A percentile compares a stretch with the other conserved stretches of the same genome.
Evolutionary conservation across 2,888 invertebrate genomes (phyloP).

Genomic region (Seira musarum): DNA sequence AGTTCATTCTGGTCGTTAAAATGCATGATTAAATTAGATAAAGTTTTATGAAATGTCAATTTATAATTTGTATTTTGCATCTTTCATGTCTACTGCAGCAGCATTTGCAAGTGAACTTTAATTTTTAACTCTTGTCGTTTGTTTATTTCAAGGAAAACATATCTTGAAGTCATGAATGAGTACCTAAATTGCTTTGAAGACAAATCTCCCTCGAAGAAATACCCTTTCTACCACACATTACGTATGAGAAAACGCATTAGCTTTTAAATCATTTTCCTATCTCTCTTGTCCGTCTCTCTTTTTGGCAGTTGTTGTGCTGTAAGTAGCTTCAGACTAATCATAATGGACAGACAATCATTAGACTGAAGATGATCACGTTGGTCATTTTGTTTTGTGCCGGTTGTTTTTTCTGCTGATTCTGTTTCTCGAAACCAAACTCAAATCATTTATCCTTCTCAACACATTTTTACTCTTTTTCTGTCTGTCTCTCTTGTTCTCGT

Average conservation of each 20-base stretch:
- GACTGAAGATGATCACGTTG: constrained; percentile 52
- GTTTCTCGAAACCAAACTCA: constrained; percentile 6
- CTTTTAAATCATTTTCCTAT: not conserved
- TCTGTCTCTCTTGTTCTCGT: too few species aligned
- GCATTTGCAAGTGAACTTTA: too few species aligned
- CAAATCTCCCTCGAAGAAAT: not conserved
- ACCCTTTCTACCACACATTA: not conserved
- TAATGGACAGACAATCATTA: constrained; percentile 54
- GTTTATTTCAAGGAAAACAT: too few species aligned
- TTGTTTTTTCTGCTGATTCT: constrained; percentile 25
- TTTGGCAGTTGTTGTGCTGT: too few species aligned
- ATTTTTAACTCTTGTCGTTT: too few species aligned
- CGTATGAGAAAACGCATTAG: not conserved
- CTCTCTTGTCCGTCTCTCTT: not conserved
- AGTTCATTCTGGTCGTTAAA: too few species aligned
- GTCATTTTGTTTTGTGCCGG: constrained; percentile 55
- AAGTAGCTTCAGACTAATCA: too few species aligned
- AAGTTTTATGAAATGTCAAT: too few species aligned
- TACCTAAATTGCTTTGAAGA: not conserved
- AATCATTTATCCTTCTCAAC: not conserved
- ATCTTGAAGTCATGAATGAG: not conserved
- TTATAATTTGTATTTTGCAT: too few species aligned
- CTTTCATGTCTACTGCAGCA: too few species aligned
- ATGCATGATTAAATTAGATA: too few species aligned
- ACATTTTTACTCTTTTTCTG: not conserved